These are phyloP conservation scores for Patagioenas fasciata DNA, from an alignment of 2,113 vertebrate species.

Conservation along the genomic window DNA sequence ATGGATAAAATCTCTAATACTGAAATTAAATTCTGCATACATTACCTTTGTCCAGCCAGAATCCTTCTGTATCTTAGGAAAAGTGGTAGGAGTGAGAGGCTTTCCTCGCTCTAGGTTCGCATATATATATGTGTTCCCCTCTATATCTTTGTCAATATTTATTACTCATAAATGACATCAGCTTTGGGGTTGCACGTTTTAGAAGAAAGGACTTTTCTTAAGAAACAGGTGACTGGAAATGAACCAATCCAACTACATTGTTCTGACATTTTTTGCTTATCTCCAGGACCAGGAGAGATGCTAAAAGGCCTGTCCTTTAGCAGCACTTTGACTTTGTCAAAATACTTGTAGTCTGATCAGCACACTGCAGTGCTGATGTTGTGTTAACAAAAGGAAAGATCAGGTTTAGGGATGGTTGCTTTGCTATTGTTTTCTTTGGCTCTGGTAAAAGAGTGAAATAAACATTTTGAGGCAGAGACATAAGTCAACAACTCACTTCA, in stretches of 20 bases:
- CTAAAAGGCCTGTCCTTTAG: not conserved
- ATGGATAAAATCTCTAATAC: not conserved
- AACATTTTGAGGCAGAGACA: not conserved
- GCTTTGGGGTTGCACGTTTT: not conserved
- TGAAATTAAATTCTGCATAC: not conserved
- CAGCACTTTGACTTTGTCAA: not conserved
- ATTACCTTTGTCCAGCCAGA: slow-evolving; percentile 19
- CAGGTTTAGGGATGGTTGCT: not conserved
- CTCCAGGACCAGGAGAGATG: not conserved
- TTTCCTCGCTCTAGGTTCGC: not conserved
- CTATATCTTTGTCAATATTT: slow-evolving; percentile 16
- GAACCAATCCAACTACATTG: not conserved
- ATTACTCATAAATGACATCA: slow-evolving; percentile 7
- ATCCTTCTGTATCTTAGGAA: not conserved
- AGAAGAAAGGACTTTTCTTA: not conserved
- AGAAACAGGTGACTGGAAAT: not conserved
- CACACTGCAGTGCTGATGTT: not conserved
- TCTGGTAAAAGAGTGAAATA: not conserved
- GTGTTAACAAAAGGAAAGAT: not conserved
- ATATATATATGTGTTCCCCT: not conserved
- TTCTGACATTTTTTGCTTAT: not conserved
- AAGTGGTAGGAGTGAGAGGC: not conserved
- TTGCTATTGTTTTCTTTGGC: not conserved
- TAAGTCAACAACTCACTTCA: not conserved
- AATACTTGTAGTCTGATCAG: not conserved